These are phyloP conservation scores for Hippolais icterina DNA, from an alignment of 2,113 vertebrate genomes.

Conservation along the genomic window DNA sequence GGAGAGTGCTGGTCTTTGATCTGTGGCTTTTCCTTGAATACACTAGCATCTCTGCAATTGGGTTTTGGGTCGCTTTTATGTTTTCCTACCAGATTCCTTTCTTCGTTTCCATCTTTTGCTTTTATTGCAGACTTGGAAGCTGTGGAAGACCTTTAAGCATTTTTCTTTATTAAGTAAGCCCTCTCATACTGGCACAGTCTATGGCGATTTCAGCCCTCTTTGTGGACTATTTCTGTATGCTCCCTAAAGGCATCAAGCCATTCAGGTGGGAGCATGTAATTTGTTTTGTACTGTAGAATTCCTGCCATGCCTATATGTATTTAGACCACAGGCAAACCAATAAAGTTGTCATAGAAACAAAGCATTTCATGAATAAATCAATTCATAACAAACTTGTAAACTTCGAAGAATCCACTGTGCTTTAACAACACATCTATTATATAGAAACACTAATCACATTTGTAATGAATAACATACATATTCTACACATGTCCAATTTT, in stretches of 20 bases:
- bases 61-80: constrained; percentile 59
- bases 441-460: constrained; percentile 65
- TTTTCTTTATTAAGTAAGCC: constrained; percentile 68
- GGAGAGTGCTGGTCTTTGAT: constrained; percentile 70
- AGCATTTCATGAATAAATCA: constrained; percentile 84
- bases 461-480: constrained; percentile 64
- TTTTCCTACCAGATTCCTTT: constrained; percentile 46
- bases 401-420: constrained; percentile 72
- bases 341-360: constrained; percentile 86
- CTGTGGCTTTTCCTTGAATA: constrained; percentile 66
- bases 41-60: constrained; percentile 41
- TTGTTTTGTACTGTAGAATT: constrained; percentile 78
- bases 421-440: constrained; percentile 69
- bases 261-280: constrained; percentile 76
- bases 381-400: constrained; percentile 80
- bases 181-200: constrained; percentile 48
- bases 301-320: constrained; percentile 82
- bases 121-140: constrained; percentile 45
- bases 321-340: constrained; percentile 82
- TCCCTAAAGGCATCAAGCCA: constrained; percentile 75
- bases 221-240: constrained; percentile 68
- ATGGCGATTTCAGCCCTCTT: constrained; percentile 66
- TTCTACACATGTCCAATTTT: constrained; percentile 53
- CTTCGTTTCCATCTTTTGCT: constrained; percentile 59
- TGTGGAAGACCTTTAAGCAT: constrained; percentile 60